phyloP scores from a whole-genome alignment of 1,140 invertebrate species.

The Drosophila asahinai region DNA sequence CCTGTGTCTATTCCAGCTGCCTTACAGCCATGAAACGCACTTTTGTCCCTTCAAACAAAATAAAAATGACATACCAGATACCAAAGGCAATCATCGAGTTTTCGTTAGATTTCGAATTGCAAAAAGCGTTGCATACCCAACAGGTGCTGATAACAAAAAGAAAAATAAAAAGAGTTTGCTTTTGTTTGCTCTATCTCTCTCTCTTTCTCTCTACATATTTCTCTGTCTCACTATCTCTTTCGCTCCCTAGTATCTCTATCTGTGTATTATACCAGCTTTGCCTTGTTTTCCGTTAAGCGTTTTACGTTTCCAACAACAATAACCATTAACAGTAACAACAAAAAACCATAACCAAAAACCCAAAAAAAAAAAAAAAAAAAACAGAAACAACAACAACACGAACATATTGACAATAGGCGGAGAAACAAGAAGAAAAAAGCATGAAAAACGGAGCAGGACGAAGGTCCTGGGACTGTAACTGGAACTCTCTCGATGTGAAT shows the following conservation, averaged over 20 bases:
- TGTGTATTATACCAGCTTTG: conserved; percentile 35
- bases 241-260: conserved; percentile 21
- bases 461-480: conserved; percentile 32
- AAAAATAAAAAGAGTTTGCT: conserved; percentile 20
- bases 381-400: conserved; percentile 38
- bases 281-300: conserved; percentile 46
- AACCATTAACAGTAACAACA: conserved; percentile 32
- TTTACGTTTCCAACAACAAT: conserved; percentile 40
- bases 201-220: conserved; percentile 4
- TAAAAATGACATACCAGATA: neutral
- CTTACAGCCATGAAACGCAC: conserved; percentile 24
- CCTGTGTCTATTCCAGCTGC: conserved; percentile 9
- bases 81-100: conserved; percentile 19
- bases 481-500: conserved; percentile 5
- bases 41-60: conserved; percentile 5
- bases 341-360: conserved; percentile 15
- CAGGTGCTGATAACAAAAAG: conserved; percentile 18
- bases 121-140: conserved; percentile 33
- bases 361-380: conserved; percentile 10
- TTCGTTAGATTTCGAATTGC: conserved; percentile 6
- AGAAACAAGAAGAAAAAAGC: conserved; percentile 9
- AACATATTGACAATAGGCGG: conserved; percentile 47
- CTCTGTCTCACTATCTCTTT: conserved; percentile 25
- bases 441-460: conserved; percentile 2
- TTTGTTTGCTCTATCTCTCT: conserved; percentile 27